phyloP scores from a whole-genome alignment of 2,113 vertebrate genomes.

The Octodon degus region DNA sequence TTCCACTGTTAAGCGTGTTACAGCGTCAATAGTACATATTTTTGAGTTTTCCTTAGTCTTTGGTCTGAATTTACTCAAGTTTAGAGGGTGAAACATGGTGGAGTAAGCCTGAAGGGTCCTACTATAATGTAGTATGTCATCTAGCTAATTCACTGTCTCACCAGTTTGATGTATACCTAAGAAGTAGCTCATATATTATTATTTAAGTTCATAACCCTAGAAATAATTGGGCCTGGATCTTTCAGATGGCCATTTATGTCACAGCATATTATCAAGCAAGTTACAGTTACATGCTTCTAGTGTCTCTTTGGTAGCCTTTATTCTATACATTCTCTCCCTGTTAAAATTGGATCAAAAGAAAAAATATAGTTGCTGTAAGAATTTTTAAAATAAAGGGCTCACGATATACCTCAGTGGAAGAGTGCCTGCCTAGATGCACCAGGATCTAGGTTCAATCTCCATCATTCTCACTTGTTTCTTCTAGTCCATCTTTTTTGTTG shows the following conservation, averaged over 20 bases:
- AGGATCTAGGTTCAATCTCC: background rate
- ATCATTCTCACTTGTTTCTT: slow-evolving; percentile 66
- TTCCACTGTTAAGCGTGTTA: background rate
- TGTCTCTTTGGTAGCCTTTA: slow-evolving; percentile 37
- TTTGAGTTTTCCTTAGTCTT: background rate
- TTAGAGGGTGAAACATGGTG: background rate
- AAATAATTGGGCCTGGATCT: slow-evolving; percentile 31
- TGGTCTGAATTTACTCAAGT: slow-evolving; percentile 51
- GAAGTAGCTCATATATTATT: slow-evolving; percentile 25
- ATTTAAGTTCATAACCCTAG: slow-evolving; percentile 31
- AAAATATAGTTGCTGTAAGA: slow-evolving; percentile 45
- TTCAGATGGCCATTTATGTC: slow-evolving; percentile 37
- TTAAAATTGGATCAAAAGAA: slow-evolving; percentile 40
- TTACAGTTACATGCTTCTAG: slow-evolving; percentile 46
- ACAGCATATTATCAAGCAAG: background rate
- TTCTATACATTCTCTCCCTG: slow-evolving; percentile 20
- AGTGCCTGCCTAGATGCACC: background rate
- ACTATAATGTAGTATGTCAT: background rate
- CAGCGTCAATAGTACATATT: background rate
- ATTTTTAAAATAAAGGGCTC: slow-evolving; percentile 14
- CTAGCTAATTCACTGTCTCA: background rate
- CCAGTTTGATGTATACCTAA: slow-evolving; percentile 20
- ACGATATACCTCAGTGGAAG: background rate
- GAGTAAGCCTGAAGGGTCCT: background rate
- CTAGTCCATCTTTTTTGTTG: background rate